Percentiles rank a stretch among this genome's conserved stretches.
These are phyloP conservation scores for Heloderma charlesbogerti DNA, from an alignment of 2,113 vertebrate species.

Conservation along the genomic window DNA sequence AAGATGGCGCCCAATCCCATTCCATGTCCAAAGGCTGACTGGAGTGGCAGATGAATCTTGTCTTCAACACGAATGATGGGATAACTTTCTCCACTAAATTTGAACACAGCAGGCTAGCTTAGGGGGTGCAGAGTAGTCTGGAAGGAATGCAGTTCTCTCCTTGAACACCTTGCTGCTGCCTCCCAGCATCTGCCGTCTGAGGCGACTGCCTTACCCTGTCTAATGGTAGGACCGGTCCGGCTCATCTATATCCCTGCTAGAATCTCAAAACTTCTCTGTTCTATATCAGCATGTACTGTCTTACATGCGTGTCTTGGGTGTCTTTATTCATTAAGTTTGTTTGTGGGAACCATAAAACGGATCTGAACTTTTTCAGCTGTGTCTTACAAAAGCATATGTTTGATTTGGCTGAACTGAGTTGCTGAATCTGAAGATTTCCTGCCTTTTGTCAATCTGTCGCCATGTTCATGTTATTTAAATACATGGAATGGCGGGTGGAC, in stretches of 20 bases:
- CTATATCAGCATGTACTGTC: rapidly evolving
- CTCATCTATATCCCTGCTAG: background rate
- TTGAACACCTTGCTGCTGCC: too few species aligned
- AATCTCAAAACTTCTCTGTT: background rate
- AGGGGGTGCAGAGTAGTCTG: too few species aligned
- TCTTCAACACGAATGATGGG: too few species aligned
- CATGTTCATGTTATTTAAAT: constrained; percentile 50
- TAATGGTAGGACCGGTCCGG: too few species aligned
- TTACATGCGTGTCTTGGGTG: background rate
- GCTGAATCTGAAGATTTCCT: constrained; percentile 59
- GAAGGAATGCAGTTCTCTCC: too few species aligned
- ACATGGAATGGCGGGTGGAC: background rate
- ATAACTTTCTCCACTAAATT: too few species aligned
- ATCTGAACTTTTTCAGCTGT: constrained; percentile 37
- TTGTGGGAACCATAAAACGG: constrained; percentile 37
- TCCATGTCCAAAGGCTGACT: too few species aligned
- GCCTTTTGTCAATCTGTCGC: constrained; percentile 59
- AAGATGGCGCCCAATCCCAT: too few species aligned
- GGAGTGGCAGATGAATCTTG: too few species aligned
- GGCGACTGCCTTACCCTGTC: too few species aligned
- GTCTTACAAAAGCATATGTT: constrained; percentile 40
- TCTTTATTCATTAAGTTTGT: constrained; percentile 35
- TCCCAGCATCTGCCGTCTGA: too few species aligned
- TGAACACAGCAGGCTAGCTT: too few species aligned
- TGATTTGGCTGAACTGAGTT: constrained; percentile 56